phyloP scores from a whole-genome alignment of 2,113 vertebrate species.

The Phaethon lepturus region DNA sequence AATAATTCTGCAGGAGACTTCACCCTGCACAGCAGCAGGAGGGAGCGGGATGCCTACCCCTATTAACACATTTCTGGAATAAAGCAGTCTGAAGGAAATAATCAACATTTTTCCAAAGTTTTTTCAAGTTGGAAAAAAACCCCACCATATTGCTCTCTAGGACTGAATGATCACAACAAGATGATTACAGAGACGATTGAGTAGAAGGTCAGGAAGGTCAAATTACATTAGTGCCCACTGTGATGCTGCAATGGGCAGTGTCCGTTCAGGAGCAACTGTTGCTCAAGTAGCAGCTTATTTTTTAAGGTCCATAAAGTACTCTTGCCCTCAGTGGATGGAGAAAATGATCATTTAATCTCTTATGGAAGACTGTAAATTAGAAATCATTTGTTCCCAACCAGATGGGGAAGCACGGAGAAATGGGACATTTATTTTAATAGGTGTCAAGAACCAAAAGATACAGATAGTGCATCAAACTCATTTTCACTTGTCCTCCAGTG shows the following conservation, averaged over 20 bases:
- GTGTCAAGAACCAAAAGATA: background rate
- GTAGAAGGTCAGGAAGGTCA: background rate
- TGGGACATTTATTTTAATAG: background rate
- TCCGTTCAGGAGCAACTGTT: background rate
- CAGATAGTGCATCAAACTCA: background rate
- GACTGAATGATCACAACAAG: background rate
- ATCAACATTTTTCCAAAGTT: background rate
- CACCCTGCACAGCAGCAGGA: background rate
- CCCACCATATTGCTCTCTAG: accelerated
- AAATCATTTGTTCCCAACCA: background rate
- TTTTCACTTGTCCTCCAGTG: background rate
- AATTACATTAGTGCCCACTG: accelerated
- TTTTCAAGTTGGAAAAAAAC: background rate
- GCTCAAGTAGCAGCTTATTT: background rate
- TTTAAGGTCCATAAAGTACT: background rate
- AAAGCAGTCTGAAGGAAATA: background rate
- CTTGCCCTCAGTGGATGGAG: background rate
- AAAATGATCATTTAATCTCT: background rate
- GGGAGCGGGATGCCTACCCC: background rate
- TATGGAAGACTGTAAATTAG: background rate
- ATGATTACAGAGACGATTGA: background rate
- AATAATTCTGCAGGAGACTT: background rate
- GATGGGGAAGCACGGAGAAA: background rate
- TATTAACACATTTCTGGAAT: background rate
- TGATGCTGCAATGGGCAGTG: background rate